phyloP scores from a whole-genome alignment of 2,888 invertebrate species.

The Campoletis raptor region DNA sequence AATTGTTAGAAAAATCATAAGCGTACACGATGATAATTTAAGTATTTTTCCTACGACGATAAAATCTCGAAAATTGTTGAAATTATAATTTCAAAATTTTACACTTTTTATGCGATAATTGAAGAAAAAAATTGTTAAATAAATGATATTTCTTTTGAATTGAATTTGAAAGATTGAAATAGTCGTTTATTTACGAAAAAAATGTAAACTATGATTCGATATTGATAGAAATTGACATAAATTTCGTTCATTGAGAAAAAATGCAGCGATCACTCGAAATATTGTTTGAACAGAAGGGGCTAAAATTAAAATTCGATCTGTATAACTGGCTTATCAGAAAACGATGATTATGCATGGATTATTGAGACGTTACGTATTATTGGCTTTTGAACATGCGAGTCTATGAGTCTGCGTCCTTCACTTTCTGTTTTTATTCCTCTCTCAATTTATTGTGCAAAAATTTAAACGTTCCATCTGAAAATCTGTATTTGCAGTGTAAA shows the following conservation, averaged over 20 bases:
- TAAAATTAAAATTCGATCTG: not conserved
- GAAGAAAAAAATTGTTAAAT: not conserved
- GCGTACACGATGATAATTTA: not conserved
- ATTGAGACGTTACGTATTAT: not conserved
- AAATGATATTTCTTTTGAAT: not conserved
- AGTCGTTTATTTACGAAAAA: not conserved
- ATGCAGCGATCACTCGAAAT: not conserved
- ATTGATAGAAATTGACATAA: not conserved
- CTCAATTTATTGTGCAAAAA: not conserved
- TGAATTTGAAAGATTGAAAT: not conserved
- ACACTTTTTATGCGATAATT: not conserved
- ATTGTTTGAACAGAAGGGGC: not conserved
- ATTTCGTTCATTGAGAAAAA: not conserved
- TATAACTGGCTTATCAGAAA: not conserved
- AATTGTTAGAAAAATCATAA: not conserved
- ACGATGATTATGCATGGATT: not conserved
- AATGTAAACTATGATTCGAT: not conserved
- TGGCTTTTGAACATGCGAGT: not conserved
- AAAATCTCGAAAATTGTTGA: not conserved
- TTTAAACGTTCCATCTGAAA: not conserved
- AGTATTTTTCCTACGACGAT: not conserved
- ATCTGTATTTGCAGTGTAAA: slow-evolving; percentile 2
- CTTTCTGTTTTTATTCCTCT: not conserved
- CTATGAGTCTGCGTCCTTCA: not conserved
- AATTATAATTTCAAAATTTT: not conserved